Conservation (phyloP, 2,888 invertebrate genomes). For the Invenusta paracnida region DNA sequence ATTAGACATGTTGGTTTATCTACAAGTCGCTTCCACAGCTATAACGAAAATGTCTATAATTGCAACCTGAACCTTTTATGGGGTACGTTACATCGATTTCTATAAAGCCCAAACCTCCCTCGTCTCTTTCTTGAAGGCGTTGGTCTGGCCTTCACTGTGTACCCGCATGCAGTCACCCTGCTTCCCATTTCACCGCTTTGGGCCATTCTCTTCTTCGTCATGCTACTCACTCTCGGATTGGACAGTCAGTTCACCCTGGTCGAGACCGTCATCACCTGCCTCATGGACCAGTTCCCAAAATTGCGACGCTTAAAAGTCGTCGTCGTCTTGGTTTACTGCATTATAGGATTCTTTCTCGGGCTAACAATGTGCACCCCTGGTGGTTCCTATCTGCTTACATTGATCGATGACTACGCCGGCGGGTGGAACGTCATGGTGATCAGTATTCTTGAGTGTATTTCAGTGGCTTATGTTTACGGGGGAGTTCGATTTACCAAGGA, state of each 20-base stretch:
- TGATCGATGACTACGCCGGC: conserved; percentile 56
- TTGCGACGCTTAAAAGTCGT: conserved; percentile 35
- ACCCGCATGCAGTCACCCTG: conserved; percentile 31
- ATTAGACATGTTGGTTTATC: too few species aligned
- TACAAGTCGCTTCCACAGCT: too few species aligned
- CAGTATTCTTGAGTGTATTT: conserved; percentile 69
- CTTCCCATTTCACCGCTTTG: conserved; percentile 36
- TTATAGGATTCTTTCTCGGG: conserved; percentile 30
- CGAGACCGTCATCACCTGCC: conserved; percentile 33
- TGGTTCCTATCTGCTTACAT: conserved; percentile 52
- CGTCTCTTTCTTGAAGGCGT: conserved; percentile 39
- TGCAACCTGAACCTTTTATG: too few species aligned
- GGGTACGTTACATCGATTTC: too few species aligned
- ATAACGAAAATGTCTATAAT: too few species aligned
- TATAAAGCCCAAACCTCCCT: too few species aligned
- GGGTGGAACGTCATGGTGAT: conserved; percentile 65
- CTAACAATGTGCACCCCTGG: conserved; percentile 47
- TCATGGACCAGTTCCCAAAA: conserved; percentile 33
- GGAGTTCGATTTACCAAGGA: not conserved
- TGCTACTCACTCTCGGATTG: conserved; percentile 33
- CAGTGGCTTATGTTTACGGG: conserved; percentile 68
- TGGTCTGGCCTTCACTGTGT: conserved; percentile 39
- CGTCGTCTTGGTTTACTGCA: conserved; percentile 25
- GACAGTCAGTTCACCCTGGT: conserved; percentile 35
- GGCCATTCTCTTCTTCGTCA: conserved; percentile 39